A percentile compares a stretch with the other conserved stretches of the same genome.
Conservation (phyloP, 2,113 vertebrate species). For the Oncorhynchus mykiss region DNA sequence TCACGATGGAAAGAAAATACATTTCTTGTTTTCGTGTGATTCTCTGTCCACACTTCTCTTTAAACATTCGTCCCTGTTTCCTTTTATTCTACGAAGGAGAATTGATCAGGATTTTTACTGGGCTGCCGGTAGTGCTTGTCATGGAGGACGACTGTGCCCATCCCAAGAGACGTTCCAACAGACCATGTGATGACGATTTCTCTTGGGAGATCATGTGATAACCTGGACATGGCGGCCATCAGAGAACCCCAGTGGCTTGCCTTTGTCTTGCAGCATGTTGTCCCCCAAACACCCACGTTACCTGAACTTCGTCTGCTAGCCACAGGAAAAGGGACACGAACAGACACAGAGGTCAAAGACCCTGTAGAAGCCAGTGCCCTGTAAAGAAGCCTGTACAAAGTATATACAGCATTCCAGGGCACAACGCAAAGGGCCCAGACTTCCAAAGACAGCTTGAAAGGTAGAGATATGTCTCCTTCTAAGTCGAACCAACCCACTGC, state of each 20-base stretch:
- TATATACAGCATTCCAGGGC: conserved; percentile 61
- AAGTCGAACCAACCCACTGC: conserved; percentile 40
- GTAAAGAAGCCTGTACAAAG: conserved; percentile 34
- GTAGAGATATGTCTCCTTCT: conserved; percentile 63
- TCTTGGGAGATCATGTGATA: not conserved
- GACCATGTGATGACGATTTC: not conserved
- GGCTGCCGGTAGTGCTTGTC: not conserved
- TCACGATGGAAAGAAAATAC: conserved; percentile 48
- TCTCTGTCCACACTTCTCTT: conserved; percentile 4
- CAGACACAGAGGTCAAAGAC: conserved; percentile 34
- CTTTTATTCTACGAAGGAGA: conserved; percentile 40
- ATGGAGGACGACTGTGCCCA: conserved; percentile 25
- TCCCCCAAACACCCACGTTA: not conserved
- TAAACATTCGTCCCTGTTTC: conserved; percentile 36
- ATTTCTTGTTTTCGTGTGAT: conserved; percentile 8
- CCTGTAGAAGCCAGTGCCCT: conserved; percentile 39
- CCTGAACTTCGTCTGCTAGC: not conserved
- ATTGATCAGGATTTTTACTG: conserved; percentile 51
- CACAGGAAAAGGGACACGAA: conserved; percentile 5
- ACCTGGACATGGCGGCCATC: not conserved
- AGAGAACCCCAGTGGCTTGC: not conserved
- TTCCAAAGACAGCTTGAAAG: conserved; percentile 73
- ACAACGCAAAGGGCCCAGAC: conserved; percentile 53
- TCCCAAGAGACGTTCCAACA: not conserved
- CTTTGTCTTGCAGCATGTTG: no score